Evolutionary conservation across 2,113 vertebrate genomes (phyloP), one percentile per base, ranked within the genome.

Genomic region (Ia io): DNA sequence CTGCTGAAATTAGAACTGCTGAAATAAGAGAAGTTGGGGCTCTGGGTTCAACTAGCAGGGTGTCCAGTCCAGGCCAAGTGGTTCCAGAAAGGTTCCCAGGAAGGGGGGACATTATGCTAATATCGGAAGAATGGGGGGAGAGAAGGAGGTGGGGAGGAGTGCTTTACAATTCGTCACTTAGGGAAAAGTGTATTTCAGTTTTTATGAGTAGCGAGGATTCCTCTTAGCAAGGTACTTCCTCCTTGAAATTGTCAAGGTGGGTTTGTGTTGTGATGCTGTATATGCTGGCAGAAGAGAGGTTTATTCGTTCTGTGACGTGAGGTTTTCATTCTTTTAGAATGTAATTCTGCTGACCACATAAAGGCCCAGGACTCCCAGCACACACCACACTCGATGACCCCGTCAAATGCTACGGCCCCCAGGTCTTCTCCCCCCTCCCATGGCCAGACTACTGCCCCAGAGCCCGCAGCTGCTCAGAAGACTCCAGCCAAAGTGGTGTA

Each of bases 401-500:
- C 99, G 95, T 98, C 99, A 87, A 98, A 98, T 95, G 90, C 98
- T 85, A 96, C 98, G 95, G 98, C 97, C 91, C 98, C 98, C 73
- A 98, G 98, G 97, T 98, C 98, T 98, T 99, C 99, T 98, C 99
- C 99, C 20, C 99, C 99, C 88, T 99, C 99, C 96, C 99, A 99
- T 97, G 99, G 99, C 98, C 99, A 99, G 91, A 98, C 99, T 96
- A 97, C 99, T 89, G 97, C 98, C 96, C 98, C 99, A 74, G 99
- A 99, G 86, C 97, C 98, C 85, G 95, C 98, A 76, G 98, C 98
- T 47, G 98, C 98, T 86, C 99, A 99, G 98, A 99, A 99, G 98
- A 98, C 99, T 90, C 99, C 98, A 95, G 98, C 99, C 97, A 99
- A 99, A 99, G 99, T 99, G 93, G 99, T 99, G 97, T 99, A 99